Evolutionary conservation across 2,888 invertebrate genomes (phyloP), one percentile per base, ranked within the genome.

Genomic region (Rhagium mordax): DNA sequence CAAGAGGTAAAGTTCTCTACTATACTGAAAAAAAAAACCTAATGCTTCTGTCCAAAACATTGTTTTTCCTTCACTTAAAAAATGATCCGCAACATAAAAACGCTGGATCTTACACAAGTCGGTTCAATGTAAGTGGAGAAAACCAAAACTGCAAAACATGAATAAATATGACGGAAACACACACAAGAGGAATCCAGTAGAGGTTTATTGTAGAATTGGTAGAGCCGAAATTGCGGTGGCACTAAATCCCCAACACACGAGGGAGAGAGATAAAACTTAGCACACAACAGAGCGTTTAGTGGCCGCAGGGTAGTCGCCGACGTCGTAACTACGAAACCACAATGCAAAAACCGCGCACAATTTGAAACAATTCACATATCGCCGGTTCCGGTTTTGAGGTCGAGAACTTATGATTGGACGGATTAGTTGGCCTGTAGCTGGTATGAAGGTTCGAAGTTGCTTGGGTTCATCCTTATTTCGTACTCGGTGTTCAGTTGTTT

Each of bases 321-420:
- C n/a, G 21, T 53, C 53, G 60, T 29, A 60, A 60, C 60, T 18
- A n/a, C 48, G n/a, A 16, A 47, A 33, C 53, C 55, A 55, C 69
- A 48, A 60, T 59, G 70, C 41, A 72, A 74, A 72, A 71, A 67
- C 70, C 71, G 77, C 74, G 75, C 75, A 75, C 75, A 74, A 75
- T 75, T 72, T 66, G 33, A 73, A 70, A 75, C 77, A 75, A 77
- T 77, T 73, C 74, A 74, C 77, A 75, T 71, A 75, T 78, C 72
- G 74, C 70, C 73, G 73, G 79, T 76, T 77, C 77, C 76, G 76
- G 75, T 78, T 77, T 74, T 75, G 77, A 73, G 77, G 77, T 77
- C 75, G 77, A 77, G 70, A 74, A 68, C 75, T 71, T 72, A 71
- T 73, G 77, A 77, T 77, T 75, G 75, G 75, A 67, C 77, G 62